Base-by-base conservation (phyloP, 2,888 invertebrate genomes). In the Napeogenes sylphis region DNA sequence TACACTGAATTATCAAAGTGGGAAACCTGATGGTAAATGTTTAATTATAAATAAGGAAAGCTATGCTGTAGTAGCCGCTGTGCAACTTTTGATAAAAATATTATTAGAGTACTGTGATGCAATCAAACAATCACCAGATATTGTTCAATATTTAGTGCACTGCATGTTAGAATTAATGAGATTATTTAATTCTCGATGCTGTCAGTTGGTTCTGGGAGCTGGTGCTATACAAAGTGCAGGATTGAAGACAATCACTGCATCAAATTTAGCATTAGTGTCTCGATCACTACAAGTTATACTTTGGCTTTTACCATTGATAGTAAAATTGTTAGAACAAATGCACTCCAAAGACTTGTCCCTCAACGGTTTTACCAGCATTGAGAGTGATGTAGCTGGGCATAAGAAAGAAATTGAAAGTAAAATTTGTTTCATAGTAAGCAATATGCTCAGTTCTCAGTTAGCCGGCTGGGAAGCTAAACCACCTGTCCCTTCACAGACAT, bases 191-290 rank as follows among this genome's bases (percentile, higher is more conserved):
- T 96, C 96, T 4, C 92, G 95, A 64, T 95, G 95, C 74, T 98
- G 97, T 85, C 98, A 99, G 82, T 91, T 99, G 72, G 97, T 99
- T 61, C 91, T 99, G 61, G 99, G 99, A 54, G 99, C 99, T 51
- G 99, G 99, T 54, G 99, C 99, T 5, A 93, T 99, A 78, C 96
- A 97, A 77, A 95, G 97, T 68, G 98, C 98, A 46, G 99, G 99
- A 4, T 88, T 97, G 60, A 97, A 97, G 87, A 98, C 97, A 35
- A 98, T 98, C 70, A 98, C 98, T 4, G 98, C 97, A 74, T 96
- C 96, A 45, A 98, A 99, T 88, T 91, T 99, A 74, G 98, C 96
- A 10, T 86, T 97, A 69, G 95, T 96, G 0, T 95, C 96, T 13
- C 92, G 97, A 72, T 96, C 96, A 42, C 84, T 97, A 45, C 96